phyloP scores from a whole-genome alignment of 2,797 vertebrate species.

The Falco novaeseelandiae region DNA sequence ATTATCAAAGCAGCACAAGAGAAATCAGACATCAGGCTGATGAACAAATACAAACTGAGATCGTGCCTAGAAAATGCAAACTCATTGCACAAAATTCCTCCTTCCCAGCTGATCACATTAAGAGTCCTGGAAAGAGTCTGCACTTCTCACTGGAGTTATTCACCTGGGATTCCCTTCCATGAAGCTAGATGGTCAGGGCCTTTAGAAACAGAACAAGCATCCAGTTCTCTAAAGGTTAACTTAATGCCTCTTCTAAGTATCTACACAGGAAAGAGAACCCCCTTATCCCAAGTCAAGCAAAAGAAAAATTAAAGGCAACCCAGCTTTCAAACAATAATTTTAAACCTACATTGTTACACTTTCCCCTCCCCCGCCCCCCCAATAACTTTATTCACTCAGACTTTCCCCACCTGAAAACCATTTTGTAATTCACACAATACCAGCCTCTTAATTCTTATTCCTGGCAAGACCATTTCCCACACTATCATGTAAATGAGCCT shows the following conservation, averaged over 20 bases:
- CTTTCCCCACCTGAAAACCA: not conserved
- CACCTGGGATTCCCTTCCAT: not conserved
- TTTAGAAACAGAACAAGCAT: not conserved
- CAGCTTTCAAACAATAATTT: not conserved
- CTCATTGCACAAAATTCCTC: not conserved
- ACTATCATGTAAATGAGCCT: slow-evolving; percentile 15
- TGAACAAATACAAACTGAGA: not conserved
- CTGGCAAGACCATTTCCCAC: not conserved
- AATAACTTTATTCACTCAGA: not conserved
- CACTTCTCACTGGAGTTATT: not conserved
- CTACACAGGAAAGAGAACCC: not conserved
- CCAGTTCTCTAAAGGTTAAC: not conserved
- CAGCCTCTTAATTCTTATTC: slow-evolving; percentile 30
- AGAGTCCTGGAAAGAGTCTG: not conserved
- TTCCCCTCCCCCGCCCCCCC: not conserved
- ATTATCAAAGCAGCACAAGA: not conserved
- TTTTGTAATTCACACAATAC: not conserved
- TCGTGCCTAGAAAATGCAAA: accelerated
- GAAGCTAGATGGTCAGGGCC: too few relatives aligned
- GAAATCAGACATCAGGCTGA: not conserved
- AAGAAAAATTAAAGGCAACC: not conserved
- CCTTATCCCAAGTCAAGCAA: not conserved
- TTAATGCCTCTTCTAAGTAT: not conserved
- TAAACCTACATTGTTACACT: not conserved
- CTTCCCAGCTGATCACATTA: not conserved